Conservation (phyloP, 2,113 vertebrate species). For the Saguinus midas region DNA sequence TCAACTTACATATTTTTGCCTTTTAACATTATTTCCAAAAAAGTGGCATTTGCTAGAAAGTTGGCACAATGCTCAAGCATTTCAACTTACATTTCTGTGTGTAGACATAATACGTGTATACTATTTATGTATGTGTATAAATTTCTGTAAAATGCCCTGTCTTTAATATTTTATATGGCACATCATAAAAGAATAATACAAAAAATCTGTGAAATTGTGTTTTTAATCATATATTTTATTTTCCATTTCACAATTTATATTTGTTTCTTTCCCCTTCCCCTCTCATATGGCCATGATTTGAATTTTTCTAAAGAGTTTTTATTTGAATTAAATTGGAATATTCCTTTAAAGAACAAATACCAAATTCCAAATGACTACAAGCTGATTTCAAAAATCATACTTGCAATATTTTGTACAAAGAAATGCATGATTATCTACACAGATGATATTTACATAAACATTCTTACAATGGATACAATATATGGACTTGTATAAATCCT, state of each 20-base stretch:
- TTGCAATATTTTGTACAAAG: neutral
- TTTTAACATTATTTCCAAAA: neutral
- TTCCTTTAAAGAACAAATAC: neutral
- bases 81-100: neutral
- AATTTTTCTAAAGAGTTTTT: neutral
- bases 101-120: neutral
- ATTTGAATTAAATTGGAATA: accelerated
- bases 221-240: neutral
- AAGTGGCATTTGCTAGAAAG: neutral
- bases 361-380: neutral
- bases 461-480: neutral
- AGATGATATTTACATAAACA: neutral
- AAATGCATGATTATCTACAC: neutral
- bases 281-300: neutral
- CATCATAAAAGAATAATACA: neutral
- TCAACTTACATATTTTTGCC: neutral
- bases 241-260: neutral
- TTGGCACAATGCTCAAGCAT: neutral
- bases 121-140: neutral
- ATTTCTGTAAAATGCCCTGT: neutral
- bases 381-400: neutral
- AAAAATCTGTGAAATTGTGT: neutral
- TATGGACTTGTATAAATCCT: neutral
- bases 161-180: neutral
- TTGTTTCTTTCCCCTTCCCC: neutral